Percentiles rank a stretch among this genome's conserved stretches.
These are phyloP conservation scores for Conchocele bisecta DNA, from an alignment of 2,888 invertebrate genomes.

Conservation along the genomic window DNA sequence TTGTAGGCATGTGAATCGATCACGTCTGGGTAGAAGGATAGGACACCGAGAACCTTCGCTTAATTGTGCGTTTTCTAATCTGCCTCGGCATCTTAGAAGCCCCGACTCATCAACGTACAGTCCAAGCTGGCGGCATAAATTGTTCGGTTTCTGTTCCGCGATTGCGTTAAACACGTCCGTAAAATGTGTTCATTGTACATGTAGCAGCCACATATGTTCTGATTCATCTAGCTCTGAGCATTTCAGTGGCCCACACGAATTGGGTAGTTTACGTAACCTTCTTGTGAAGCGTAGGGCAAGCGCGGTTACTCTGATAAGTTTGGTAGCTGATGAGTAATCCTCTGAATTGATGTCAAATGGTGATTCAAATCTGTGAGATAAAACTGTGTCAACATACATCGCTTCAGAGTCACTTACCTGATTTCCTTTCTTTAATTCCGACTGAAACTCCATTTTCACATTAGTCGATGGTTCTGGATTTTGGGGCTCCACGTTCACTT, in stretches of 20 bases:
- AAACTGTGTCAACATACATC: not conserved
- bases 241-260: no score
- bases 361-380: no score
- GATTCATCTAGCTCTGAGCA: no score
- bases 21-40: constrained; percentile 42
- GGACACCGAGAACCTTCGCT: no score
- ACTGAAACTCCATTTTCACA: not conserved
- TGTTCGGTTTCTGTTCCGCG: no score
- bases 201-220: no score
- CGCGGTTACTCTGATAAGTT: constrained; percentile 30
- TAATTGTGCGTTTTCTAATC: no score
- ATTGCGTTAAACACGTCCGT: no score
- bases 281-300: constrained; percentile 12
- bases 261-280: constrained; percentile 4
- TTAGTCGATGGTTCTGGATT: not conserved
- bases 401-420: not conserved
- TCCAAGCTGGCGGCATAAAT: no score
- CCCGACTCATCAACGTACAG: no score
- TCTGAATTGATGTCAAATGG: not conserved
- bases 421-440: not conserved
- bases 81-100: no score
- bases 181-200: no score
- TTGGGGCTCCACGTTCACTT: not conserved
- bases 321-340: constrained; percentile 4
- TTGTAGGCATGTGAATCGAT: constrained; percentile 27